Conservation (phyloP, 2,888 invertebrate genomes). For the Drosophila mimetica region DNA sequence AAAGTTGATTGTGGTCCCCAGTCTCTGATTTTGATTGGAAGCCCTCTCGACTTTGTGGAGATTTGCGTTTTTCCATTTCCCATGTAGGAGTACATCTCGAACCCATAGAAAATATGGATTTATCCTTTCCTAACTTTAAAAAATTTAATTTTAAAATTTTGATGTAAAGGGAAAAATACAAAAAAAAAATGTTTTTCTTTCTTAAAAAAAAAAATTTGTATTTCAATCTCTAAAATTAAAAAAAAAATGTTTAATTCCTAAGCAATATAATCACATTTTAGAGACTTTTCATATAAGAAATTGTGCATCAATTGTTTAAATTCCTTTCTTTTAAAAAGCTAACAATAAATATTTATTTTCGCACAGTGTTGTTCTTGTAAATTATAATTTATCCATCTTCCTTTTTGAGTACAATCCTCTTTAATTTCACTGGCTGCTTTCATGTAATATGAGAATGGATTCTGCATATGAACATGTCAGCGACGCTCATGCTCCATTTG, state of each 20-base stretch:
- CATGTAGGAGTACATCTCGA: background rate
- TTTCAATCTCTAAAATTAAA: too few relatives aligned
- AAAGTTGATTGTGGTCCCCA: slow-evolving; percentile 20
- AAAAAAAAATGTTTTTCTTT: too few relatives aligned
- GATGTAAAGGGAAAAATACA: background rate
- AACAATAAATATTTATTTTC: background rate
- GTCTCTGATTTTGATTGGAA: slow-evolving; percentile 19
- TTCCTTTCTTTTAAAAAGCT: too few relatives aligned
- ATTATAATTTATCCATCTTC: background rate
- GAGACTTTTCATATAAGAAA: too few relatives aligned
- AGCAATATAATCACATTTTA: too few relatives aligned
- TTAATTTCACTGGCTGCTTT: slow-evolving; percentile 3
- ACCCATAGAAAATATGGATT: background rate
- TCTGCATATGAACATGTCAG: slow-evolving; percentile 34
- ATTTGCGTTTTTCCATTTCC: slow-evolving; percentile 2
- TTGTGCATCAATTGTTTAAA: too few relatives aligned
- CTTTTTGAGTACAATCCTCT: background rate
- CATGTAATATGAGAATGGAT: slow-evolving; percentile 21
- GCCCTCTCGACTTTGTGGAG: slow-evolving; percentile 9
- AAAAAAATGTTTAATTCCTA: too few relatives aligned
- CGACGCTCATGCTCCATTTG: slow-evolving; percentile 72
- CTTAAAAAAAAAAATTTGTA: too few relatives aligned
- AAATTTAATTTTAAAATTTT: background rate
- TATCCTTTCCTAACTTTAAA: background rate
- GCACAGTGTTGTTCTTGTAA: too few relatives aligned